Evolutionary conservation across 2,888 invertebrate species (phyloP).

Genomic region (Ischnus inquisitorius): DNA sequence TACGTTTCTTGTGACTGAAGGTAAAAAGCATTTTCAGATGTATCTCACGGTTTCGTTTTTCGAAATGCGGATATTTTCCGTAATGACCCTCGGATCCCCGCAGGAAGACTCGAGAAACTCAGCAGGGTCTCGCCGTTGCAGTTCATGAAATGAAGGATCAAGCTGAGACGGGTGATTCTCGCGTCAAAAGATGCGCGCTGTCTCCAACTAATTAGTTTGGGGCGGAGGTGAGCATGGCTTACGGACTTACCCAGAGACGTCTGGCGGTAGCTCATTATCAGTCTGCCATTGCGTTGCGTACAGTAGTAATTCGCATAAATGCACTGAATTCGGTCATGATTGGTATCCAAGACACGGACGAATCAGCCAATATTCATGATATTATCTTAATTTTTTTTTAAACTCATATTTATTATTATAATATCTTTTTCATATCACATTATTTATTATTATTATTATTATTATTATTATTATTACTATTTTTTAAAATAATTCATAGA

Average conservation of each 20-base stretch:
- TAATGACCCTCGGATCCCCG: neutral
- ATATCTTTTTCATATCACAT: too few relatives aligned
- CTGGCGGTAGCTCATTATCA: neutral
- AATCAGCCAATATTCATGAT: too few relatives aligned
- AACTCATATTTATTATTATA: too few relatives aligned
- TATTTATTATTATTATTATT: too few relatives aligned
- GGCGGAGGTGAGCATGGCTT: constrained; percentile 11
- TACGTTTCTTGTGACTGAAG: too few relatives aligned
- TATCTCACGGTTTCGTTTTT: too few relatives aligned
- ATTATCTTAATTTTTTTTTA: too few relatives aligned
- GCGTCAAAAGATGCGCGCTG: neutral
- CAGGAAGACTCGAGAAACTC: constrained; percentile 6
- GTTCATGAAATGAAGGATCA: constrained; percentile 31
- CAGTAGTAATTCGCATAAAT: neutral
- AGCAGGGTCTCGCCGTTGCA: constrained; percentile 19
- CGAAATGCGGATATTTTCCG: too few relatives aligned
- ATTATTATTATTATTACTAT: too few relatives aligned
- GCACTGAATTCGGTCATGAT: neutral
- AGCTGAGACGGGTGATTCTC: constrained; percentile 12
- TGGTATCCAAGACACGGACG: too few relatives aligned
- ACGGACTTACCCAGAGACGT: neutral
- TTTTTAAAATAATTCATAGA: too few relatives aligned
- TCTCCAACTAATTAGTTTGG: constrained; percentile 43
- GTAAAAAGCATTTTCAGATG: too few relatives aligned
- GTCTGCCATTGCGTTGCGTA: neutral